Evolutionary conservation across 2,113 vertebrate genomes (phyloP), one percentile per base, ranked within the genome.

Genomic region (Dasyornis broadbenti): DNA sequence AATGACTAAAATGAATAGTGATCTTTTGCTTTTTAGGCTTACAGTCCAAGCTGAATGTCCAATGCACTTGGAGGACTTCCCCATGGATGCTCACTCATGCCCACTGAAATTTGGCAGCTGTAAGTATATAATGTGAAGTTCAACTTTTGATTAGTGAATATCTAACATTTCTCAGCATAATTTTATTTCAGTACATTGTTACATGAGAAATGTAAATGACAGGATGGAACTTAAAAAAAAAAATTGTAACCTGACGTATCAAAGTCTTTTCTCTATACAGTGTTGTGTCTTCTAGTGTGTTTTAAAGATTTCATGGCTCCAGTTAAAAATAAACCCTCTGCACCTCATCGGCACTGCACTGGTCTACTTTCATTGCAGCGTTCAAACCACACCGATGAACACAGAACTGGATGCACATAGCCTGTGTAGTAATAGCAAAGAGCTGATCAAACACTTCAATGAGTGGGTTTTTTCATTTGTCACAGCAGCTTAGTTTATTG

Each of bases 71-170:
- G 99, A 99, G 96, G 99, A 99, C 97, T 99, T 99, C 96, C 99
- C 99, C 82, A 99, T 99, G 99, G 99, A 99, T 98, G 99, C 99
- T 85, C 99, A 99, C 96, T 99, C 99, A 17, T 99, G 99, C 96
- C 99, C 99, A 70, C 98, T 99, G 95, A 99, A 99, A 98, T 99
- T 99, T 97, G 99, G 99, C 98, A 99, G 99, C 98, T 99, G 99
- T 99, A 98, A 99, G 99, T 99, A 98, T 85, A 79, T 91, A 80
- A 79, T 33, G 35, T 93, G 57, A 91, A 44, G 2, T 78, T 45
- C 2, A 79, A 81, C n/a, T 50, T 49, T 73, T 77, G 31, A 7
- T 49, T 90, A 59, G 17, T 63, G 49, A 60, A 35, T 78, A 72
- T 42, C 50, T 84, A 72, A 47, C 22, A 19, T 63, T 50, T 60